Evolutionary conservation across 2,113 vertebrate species (phyloP), one percentile per base, ranked within the genome.

Genomic region (Zosterops japonicus): DNA sequence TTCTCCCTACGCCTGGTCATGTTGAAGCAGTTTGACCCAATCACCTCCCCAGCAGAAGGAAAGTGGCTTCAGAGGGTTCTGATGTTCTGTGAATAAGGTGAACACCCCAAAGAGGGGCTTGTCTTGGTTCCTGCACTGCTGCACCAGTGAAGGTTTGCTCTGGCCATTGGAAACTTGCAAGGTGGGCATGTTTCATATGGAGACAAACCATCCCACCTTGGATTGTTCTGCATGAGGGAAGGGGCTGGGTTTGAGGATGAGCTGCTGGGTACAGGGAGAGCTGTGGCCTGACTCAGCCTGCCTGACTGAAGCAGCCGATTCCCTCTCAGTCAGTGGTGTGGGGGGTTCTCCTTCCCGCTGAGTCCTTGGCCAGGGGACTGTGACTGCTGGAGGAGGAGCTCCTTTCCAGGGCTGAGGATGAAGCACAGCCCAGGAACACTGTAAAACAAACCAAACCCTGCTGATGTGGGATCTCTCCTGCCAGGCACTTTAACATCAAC

Each of bases 241-340:
- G 16, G 35, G 69, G 53, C 23, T 52, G 60, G 7, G 7, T 6
- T 9, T 5, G 42, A 31, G 13, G 12, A 8, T 27, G 59, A 82
- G 13, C 60, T 36, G 50, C 28, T 28, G 63, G 33, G 24, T 2
- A 1, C 23, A 1, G 4, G 35, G 39, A 27, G 56, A 67, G 19
- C 76, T 33, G 29, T 0, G 1, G 15, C 39, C 70, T 76, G 70
- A 11, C 27, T 31, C 64, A 33, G 72, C 70, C 77, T 28, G 13
- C 44, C 69, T 52, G 39, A 14, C 50, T 41, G 36, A 55, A 64
- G 52, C 2, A 7, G 20, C 35, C 42, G 15, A 12, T 35, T 64
- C 46, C 42, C 2, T 1, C n/a, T 59, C 46, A 4, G 44, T 11
- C 60, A 68, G 65, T 2, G 0, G 57, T 67, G 76, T 0, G 0